Conservation (phyloP, 1,140 invertebrate species). For the Dinoponera quadriceps region DNA sequence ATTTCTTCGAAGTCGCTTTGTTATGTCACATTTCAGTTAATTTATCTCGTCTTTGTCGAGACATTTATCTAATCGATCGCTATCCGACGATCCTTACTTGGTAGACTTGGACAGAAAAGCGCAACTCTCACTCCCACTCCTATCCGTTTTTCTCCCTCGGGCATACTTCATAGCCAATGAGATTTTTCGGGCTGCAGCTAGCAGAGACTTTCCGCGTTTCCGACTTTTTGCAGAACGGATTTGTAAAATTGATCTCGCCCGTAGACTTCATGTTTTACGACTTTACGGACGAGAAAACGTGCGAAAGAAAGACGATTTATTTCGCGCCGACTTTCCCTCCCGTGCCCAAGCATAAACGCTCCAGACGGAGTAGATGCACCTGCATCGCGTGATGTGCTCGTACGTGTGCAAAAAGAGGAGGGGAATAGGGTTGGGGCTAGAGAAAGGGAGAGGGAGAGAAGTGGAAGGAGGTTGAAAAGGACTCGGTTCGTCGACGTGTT, state of each 20-base stretch:
- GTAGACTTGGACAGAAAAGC: conserved; percentile 13
- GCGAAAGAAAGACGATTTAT: conserved; percentile 70
- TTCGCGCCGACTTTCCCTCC: conserved; percentile 59
- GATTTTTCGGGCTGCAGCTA: conserved; percentile 28
- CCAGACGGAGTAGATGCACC: conserved; percentile 13
- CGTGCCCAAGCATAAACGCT: conserved; percentile 7
- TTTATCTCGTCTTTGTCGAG: neutral
- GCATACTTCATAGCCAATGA: conserved; percentile 26
- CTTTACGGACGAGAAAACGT: conserved; percentile 43
- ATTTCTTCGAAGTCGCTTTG: neutral
- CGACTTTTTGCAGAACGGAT: conserved; percentile 67
- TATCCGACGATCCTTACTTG: neutral
- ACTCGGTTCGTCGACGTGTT: conserved; percentile 52
- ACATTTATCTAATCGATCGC: conserved; percentile 11
- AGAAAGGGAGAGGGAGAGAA: conserved; percentile 2
- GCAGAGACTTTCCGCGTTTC: conserved; percentile 12
- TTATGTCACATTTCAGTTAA: conserved; percentile 8
- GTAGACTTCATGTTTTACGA: conserved; percentile 69
- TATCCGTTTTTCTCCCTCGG: neutral
- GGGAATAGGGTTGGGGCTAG: neutral
- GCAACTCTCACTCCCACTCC: neutral
- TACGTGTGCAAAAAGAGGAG: conserved; percentile 49
- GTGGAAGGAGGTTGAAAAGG: conserved; percentile 27
- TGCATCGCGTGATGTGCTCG: conserved; percentile 45
- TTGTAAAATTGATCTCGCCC: conserved; percentile 73